These are phyloP conservation scores for Smutsia temminckii DNA, from an alignment of 2,797 vertebrate species.

Conservation along the genomic window DNA sequence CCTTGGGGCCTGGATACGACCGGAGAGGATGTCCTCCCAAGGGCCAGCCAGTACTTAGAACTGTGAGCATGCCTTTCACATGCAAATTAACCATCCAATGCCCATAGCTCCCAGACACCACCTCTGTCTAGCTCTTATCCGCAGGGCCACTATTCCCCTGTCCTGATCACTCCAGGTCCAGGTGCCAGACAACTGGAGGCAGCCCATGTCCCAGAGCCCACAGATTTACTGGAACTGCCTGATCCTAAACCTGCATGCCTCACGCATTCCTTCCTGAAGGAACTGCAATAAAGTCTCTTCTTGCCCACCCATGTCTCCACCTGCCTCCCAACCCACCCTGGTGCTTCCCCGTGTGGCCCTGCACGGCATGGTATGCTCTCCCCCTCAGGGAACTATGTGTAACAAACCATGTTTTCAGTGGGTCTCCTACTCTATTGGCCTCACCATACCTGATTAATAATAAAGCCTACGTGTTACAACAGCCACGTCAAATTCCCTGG, in stretches of 20 bases:
- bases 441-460: not conserved
- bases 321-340: not conserved
- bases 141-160: not conserved
- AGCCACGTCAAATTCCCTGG: not conserved
- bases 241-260: not conserved
- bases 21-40: not conserved
- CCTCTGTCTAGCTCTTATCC: not conserved
- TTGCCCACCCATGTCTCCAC: fast-evolving
- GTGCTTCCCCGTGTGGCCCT: not conserved
- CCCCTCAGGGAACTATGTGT: not conserved
- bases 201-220: not conserved
- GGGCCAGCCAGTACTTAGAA: not conserved
- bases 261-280: not conserved
- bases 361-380: too few species aligned
- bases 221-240: not conserved
- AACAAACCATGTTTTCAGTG: not conserved
- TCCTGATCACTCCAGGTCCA: not conserved
- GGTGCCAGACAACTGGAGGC: not conserved
- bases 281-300: not conserved
- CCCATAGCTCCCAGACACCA: not conserved
- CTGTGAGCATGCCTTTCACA: not conserved
- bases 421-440: not conserved
- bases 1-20: not conserved
- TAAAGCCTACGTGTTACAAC: not conserved
- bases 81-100: not conserved